Base-by-base conservation (phyloP, 53 echinoderm and acorn worm species). In the Zoroaster sp. region DNA sequence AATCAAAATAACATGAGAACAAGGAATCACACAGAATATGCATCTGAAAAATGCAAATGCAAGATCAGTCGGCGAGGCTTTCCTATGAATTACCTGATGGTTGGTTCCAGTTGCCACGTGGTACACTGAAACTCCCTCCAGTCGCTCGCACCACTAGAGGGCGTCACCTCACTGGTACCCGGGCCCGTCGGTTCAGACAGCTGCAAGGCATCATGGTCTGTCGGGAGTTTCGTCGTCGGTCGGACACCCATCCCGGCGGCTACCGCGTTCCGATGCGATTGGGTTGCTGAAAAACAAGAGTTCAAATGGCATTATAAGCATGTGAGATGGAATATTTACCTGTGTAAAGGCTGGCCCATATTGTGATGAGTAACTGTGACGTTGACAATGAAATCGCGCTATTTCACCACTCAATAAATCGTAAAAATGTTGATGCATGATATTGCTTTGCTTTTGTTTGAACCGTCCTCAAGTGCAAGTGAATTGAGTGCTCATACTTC, bases 91-190 rank as follows among this genome's bases (percentile, higher is more conserved):
- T 68, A 97, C 98, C 94, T 92, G 43, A 97, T 91, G 30, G 98
- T 97, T 3, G 98, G 98, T 68, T 97, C 94, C 32, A 97, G 89
- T 86, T 95, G 98, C 98, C 98, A 97, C 3, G 98, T 97, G 33
- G 89, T 88, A 46, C 98, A 97, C 52, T 91, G 90, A 44, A 97
- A 97, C 31, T 89, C 92, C 38, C 98, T 72, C 87, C 94, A 90
- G 81, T 97, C 98, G 17, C 88, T 82, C 10, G 92, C 89, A 39
- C 93, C 93, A 32, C 80, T 76, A 6, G 83, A 85, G 12, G 89
- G 89, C 68, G 89, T 89, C 31, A 88, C 78, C 40, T 93, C 93
- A 39, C 87, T 74, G 72, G 82, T 85, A 85, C 70, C 90, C 41
- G 82, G n/a, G 1, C 73, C 34, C 13, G 72, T 72, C n/a, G 73